Base-by-base conservation (phyloP, 2,888 invertebrate species). In the Pycnomerus fuliginosus region DNA sequence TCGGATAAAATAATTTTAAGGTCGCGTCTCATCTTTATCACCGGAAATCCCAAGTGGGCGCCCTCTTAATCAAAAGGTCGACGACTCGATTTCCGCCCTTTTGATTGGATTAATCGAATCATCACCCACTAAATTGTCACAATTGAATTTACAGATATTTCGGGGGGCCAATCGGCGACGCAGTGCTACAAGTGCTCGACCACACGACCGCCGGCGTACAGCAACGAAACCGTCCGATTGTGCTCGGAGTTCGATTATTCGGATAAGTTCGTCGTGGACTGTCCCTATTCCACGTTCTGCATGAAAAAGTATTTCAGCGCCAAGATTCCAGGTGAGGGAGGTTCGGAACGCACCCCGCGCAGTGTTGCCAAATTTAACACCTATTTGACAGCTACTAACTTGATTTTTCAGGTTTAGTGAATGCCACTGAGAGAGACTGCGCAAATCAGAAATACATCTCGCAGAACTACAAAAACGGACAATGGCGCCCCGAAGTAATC, bases 231-330 rank as follows among this genome's bases (percentile, higher is more conserved):
- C n/a, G 76, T 80, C 52, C 77, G 80, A 35, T 74, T 87, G 24
- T 92, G 91, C 67, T 77, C 84, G 3, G 80, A 85, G 62, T 91
- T 91, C 67, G 85, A 90, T 66, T 78, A 81, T 55, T 82, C 85
- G 1, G 73, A 78, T 3, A 76, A 76, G 55, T 92, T 80, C 69
- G 79, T 85, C 47, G 80, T 84, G 3, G 81, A 85, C 50, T 92
- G 91, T 65, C 85, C 86, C 1, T 84, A 79, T 64, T 91, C 91
- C 1, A 90, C 90, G 1, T 84, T 89, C 77, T 92, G 91, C 65
- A 80, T 85, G 76, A 91, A 90, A 68, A 83, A 82, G 62, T 82
- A 83, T 32, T 81, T 81, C 49, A 76, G 78, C 53, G 76, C 82
- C 49, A 77, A 87, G 59, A 79, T 80, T 53, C 81, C 85, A 75